Evolutionary conservation across 2,888 invertebrate genomes (phyloP).

Genomic region (Eristalis intricaria): DNA sequence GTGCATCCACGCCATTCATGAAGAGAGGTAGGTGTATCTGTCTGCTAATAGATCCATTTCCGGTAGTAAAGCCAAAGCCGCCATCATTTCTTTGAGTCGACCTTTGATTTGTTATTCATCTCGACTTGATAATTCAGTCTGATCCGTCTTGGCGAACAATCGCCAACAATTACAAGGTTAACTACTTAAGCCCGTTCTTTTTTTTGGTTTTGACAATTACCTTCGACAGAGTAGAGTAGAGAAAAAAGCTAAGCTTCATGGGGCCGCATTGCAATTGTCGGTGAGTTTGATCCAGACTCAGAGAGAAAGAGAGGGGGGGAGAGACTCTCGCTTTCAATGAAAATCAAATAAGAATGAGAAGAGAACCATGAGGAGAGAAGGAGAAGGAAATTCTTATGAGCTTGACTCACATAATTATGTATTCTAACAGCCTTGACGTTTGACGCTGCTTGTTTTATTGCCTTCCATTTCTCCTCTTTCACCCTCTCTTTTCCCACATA

Average conservation of each 20-base stretch:
- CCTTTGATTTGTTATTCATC: conserved; percentile 59
- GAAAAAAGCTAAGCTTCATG: background rate
- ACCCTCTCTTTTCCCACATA: background rate
- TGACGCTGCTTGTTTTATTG: conserved; percentile 10
- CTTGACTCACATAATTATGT: background rate
- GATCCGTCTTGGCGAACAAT: conserved; percentile 34
- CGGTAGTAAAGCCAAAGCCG: conserved; percentile 29
- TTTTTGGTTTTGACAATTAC: conserved; percentile 38
- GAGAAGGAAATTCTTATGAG: conserved; percentile 4
- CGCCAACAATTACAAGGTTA: conserved; percentile 47
- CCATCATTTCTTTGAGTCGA: conserved; percentile 25
- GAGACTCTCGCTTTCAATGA: conserved; percentile 35
- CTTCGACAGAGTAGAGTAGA: background rate
- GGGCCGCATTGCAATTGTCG: conserved; percentile 12
- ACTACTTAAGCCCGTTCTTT: conserved; percentile 26
- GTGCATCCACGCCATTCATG: background rate
- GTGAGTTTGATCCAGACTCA: background rate
- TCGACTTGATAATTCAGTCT: conserved; percentile 24
- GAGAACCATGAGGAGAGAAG: background rate
- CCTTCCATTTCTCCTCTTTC: background rate
- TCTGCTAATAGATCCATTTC: conserved; percentile 51
- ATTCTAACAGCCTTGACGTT: conserved; percentile 57
- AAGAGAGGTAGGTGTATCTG: conserved; percentile 44
- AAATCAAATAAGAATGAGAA: background rate
- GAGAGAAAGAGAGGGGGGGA: background rate